phyloP scores from a whole-genome alignment of 2,797 vertebrate species.

The Parotocinclus haroldoi region DNA sequence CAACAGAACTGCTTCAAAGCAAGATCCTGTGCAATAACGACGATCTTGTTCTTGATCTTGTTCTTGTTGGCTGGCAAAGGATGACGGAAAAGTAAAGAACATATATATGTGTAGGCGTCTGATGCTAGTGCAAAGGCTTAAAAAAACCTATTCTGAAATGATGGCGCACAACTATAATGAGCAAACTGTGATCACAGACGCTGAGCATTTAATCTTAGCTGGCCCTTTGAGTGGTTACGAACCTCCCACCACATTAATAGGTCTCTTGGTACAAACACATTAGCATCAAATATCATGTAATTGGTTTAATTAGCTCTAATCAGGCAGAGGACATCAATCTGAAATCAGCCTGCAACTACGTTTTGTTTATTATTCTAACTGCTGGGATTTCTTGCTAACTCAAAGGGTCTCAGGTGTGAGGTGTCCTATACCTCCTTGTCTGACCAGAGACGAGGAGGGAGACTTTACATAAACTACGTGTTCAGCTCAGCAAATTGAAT shows the following conservation, averaged over 20 bases:
- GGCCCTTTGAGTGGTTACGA: conserved; percentile 14
- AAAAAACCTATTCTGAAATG: no score
- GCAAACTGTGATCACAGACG: no score
- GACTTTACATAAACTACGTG: conserved; percentile 36
- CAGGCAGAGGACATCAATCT: conserved; percentile 49
- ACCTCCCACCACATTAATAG: conserved; percentile 18
- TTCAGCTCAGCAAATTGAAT: conserved; percentile 11
- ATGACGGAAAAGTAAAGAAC: no score
- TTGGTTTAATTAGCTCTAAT: conserved; percentile 54
- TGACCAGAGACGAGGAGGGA: conserved; percentile 29
- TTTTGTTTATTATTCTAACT: conserved; percentile 62
- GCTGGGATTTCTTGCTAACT: conserved; percentile 27
- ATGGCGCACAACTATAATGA: no score
- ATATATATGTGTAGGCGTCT: no score
- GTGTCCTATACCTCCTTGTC: conserved; percentile 37
- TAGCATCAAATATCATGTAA: conserved; percentile 42
- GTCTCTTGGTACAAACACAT: conserved; percentile 21
- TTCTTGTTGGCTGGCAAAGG: no score
- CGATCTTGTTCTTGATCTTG: conserved; percentile 3
- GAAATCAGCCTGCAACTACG: conserved; percentile 46
- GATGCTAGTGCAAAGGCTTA: no score
- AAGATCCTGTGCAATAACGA: background rate
- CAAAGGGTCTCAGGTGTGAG: conserved; percentile 49
- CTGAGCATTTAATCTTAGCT: no score
- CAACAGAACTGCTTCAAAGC: background rate